These are phyloP conservation scores for Nothocercus julius DNA, from an alignment of 2,113 vertebrate species.

Conservation along the genomic window DNA sequence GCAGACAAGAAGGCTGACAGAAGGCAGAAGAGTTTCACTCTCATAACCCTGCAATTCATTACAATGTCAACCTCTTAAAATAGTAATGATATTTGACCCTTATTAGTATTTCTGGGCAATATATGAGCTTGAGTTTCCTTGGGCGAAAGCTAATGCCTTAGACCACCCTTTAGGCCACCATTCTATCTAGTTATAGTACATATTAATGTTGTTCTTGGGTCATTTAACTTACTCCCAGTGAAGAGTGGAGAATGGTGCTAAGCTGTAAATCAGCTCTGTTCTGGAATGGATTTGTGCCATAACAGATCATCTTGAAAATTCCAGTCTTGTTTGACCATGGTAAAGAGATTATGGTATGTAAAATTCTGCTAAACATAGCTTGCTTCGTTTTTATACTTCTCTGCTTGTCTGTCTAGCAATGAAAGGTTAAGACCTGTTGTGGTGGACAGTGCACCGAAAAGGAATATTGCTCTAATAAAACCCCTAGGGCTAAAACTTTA, in stretches of 20 bases:
- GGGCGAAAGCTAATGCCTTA: slow-evolving; percentile 69
- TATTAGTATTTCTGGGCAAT: slow-evolving; percentile 71
- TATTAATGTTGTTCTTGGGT: slow-evolving; percentile 82
- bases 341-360: slow-evolving; percentile 75
- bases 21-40: slow-evolving; percentile 18
- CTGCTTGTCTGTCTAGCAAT: slow-evolving; percentile 41
- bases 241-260: slow-evolving; percentile 75
- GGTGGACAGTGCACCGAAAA: slow-evolving; percentile 37
- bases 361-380: slow-evolving; percentile 75
- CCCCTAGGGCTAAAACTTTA: slow-evolving; percentile 41
- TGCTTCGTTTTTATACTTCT: slow-evolving; percentile 65
- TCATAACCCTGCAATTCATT: slow-evolving; percentile 65
- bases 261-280: slow-evolving; percentile 80
- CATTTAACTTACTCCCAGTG: slow-evolving; percentile 80
- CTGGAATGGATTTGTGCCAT: slow-evolving; percentile 79
- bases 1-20: not conserved
- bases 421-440: slow-evolving; percentile 65
- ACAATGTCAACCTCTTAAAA: slow-evolving; percentile 66
- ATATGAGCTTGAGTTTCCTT: slow-evolving; percentile 76
- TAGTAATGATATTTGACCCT: slow-evolving; percentile 78
- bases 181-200: slow-evolving; percentile 71
- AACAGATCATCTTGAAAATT: slow-evolving; percentile 76
- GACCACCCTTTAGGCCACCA: slow-evolving; percentile 80
- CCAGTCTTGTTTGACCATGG: slow-evolving; percentile 73
- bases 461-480: slow-evolving; percentile 42